These are phyloP conservation scores for Oophaga pumilio DNA, from an alignment of 2,113 vertebrate genomes.

Conservation along the genomic window DNA sequence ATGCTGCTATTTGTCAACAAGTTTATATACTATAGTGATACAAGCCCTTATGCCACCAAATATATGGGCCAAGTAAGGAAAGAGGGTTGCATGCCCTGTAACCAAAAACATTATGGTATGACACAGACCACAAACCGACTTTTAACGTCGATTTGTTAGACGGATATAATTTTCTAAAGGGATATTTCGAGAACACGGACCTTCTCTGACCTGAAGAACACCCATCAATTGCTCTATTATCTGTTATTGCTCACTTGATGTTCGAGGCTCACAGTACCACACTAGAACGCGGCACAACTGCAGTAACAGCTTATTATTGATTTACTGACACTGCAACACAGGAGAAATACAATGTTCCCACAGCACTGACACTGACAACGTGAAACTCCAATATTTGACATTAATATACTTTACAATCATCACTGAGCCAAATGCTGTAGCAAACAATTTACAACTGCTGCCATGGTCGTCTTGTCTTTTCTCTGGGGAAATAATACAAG, in stretches of 20 bases:
- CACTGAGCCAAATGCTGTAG: not conserved
- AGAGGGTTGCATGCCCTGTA: not conserved
- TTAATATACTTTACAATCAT: slow-evolving; percentile 1
- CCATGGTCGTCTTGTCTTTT: not conserved
- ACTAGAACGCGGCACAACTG: not conserved
- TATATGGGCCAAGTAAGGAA: not conserved
- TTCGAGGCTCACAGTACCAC: not conserved
- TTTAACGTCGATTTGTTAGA: not conserved
- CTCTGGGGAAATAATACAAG: not conserved
- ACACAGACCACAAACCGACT: not conserved
- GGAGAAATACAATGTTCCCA: slow-evolving; percentile 6
- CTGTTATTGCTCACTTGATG: not conserved
- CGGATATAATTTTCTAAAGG: not conserved
- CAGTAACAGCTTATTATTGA: slow-evolving; percentile 23
- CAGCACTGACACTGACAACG: not conserved
- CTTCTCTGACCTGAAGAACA: not conserved
- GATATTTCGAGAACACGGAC: not conserved
- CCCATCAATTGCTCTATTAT: not conserved
- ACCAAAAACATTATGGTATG: not conserved
- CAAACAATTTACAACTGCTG: not conserved
- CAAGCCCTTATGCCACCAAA: not conserved
- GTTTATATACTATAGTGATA: not conserved
- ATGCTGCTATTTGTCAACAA: not conserved
- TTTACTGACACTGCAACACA: not conserved
- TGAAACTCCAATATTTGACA: not conserved